Evolutionary conservation across 2,888 invertebrate species (phyloP).

Genomic region (Drosophila nigricruria): DNA sequence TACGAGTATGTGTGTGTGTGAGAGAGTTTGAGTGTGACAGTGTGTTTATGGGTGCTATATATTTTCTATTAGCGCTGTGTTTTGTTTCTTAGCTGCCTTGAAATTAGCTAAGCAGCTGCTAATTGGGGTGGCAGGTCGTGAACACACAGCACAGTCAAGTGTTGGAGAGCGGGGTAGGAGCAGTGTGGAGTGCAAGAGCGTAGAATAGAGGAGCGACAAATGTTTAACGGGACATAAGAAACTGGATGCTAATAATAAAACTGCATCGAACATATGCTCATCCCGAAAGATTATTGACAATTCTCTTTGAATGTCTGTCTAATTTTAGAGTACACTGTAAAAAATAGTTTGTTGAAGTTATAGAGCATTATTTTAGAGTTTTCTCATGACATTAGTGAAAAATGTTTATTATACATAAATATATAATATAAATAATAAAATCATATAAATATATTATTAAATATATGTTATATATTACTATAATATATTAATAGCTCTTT

Average conservation of each 20-base stretch:
- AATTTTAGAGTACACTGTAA: background rate
- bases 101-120: slow-evolving; percentile 69
- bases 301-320: slow-evolving; percentile 1
- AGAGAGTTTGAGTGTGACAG: background rate
- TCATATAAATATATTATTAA: no score
- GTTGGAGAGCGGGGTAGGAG: background rate
- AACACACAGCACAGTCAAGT: slow-evolving; percentile 30
- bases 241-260: slow-evolving; percentile 18
- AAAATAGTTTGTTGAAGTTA: background rate
- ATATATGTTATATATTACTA: no score
- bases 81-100: slow-evolving; percentile 35
- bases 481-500: background rate
- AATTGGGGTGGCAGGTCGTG: slow-evolving; percentile 55
- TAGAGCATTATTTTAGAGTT: background rate
- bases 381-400: no score
- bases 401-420: no score
- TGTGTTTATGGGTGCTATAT: slow-evolving; percentile 31
- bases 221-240: slow-evolving; percentile 10
- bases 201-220: background rate
- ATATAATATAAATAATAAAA: no score
- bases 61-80: slow-evolving; percentile 43
- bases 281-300: slow-evolving; percentile 13
- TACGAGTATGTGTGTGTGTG: background rate
- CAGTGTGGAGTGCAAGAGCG: background rate
- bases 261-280: slow-evolving; percentile 3